Evolutionary conservation across 2,888 invertebrate genomes (phyloP).

Genomic region (Euplagia quadripunctaria): DNA sequence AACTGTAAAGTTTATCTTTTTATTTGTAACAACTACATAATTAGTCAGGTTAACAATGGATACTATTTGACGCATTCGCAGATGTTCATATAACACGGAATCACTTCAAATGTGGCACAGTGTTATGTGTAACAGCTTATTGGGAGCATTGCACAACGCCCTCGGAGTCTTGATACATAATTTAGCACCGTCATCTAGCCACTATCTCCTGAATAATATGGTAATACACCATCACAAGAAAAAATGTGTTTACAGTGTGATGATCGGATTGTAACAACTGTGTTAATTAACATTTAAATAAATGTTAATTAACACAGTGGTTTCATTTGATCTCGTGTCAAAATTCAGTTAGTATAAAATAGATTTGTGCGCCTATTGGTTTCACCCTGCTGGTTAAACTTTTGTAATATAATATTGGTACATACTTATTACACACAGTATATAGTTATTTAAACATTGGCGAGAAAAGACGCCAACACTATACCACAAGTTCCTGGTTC

Average conservation of each 20-base stretch:
- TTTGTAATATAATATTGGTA: no score
- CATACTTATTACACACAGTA: no score
- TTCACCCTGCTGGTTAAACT: no score
- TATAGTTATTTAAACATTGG: not conserved
- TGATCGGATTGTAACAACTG: not conserved
- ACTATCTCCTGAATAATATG: not conserved
- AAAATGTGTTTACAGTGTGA: not conserved
- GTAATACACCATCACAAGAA: not conserved
- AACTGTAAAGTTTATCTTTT: no score
- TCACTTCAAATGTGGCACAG: not conserved
- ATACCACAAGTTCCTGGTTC: not conserved
- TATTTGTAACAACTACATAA: no score
- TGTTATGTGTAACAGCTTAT: not conserved
- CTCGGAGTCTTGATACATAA: constrained; percentile 2
- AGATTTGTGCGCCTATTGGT: no score
- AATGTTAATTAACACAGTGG: not conserved
- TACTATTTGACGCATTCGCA: no score
- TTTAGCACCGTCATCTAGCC: not conserved
- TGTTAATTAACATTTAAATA: not conserved
- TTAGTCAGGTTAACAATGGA: no score
- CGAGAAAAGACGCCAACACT: not conserved
- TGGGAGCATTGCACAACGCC: constrained; percentile 5
- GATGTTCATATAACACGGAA: not conserved
- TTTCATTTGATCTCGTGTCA: not conserved
- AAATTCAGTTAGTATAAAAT: no score